These are phyloP conservation scores for Pipa parva DNA, from an alignment of 2,113 vertebrate species.

Conservation along the genomic window DNA sequence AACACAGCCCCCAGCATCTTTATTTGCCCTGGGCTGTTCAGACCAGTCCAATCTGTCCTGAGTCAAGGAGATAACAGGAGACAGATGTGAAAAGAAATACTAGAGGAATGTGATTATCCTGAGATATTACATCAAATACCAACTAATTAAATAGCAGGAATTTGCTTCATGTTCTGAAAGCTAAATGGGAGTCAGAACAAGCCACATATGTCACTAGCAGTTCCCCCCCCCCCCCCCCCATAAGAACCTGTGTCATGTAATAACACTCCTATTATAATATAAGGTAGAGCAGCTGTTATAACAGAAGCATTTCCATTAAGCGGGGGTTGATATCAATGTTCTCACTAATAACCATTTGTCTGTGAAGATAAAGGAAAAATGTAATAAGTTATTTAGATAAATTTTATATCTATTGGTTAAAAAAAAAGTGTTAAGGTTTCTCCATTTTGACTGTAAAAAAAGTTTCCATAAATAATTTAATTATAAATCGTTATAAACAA, in stretches of 20 bases:
- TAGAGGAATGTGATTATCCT: slow-evolving; percentile 24
- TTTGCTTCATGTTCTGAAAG: background rate
- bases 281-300: too few species aligned
- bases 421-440: too few species aligned
- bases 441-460: too few species aligned
- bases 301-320: too few species aligned
- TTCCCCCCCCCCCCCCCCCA: background rate
- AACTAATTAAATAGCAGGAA: slow-evolving; percentile 21
- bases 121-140: slow-evolving; percentile 17
- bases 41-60: background rate
- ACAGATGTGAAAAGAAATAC: slow-evolving; percentile 19
- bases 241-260: background rate
- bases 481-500: too few species aligned
- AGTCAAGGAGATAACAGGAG: slow-evolving; percentile 7
- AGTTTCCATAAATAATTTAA: too few species aligned
- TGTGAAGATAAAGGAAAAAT: too few species aligned
- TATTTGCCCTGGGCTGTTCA: background rate
- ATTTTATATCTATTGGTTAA: too few species aligned
- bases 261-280: background rate
- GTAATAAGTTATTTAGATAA: too few species aligned
- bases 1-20: too few species aligned
- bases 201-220: slow-evolving; percentile 5
- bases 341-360: too few species aligned
- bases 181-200: background rate
- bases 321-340: too few species aligned